Percentiles rank a stretch among this genome's conserved stretches.
phyloP scores from a whole-genome alignment of 1,140 invertebrate species.

The Gryon sp. region DNA sequence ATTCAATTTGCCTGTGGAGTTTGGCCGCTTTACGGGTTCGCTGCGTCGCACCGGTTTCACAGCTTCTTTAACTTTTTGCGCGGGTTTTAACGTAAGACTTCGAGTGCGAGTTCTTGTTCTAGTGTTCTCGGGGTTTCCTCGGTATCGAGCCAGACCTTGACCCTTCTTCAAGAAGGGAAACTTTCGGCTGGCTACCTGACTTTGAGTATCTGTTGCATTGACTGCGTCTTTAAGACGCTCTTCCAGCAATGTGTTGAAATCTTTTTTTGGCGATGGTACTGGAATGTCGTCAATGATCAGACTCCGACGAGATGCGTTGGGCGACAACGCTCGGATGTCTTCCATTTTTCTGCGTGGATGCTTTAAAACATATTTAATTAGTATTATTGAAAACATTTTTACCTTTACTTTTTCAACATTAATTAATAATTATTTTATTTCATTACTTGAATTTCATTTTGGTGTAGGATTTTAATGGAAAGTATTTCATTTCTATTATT shows the following conservation, averaged over 20 bases:
- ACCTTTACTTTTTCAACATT: too few relatives aligned
- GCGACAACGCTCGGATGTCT: neutral
- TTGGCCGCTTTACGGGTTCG: neutral
- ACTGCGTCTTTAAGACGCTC: conserved; percentile 70
- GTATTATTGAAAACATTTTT: too few relatives aligned
- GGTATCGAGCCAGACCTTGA: conserved; percentile 76
- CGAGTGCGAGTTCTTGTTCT: conserved; percentile 28
- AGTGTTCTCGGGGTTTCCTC: conserved; percentile 18
- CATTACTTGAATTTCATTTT: too few relatives aligned
- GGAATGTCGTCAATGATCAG: conserved; percentile 74
- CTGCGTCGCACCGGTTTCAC: conserved; percentile 21
- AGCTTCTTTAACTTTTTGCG: conserved; percentile 46
- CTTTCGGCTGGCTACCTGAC: conserved; percentile 54
- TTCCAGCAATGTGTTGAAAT: conserved; percentile 75
- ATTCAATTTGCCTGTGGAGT: neutral
- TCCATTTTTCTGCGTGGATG: conserved; percentile 38
- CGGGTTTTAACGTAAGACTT: conserved; percentile 69
- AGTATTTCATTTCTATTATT: too few relatives aligned
- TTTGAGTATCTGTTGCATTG: conserved; percentile 14
- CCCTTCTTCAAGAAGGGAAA: conserved; percentile 78
- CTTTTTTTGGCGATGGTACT: conserved; percentile 74
- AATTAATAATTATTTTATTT: too few relatives aligned
- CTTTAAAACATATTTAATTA: too few relatives aligned
- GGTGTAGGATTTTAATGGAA: too few relatives aligned
- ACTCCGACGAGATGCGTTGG: conserved; percentile 36